Conservation (phyloP, 2,113 vertebrate genomes). For the Hippocampus guttulatus region DNA sequence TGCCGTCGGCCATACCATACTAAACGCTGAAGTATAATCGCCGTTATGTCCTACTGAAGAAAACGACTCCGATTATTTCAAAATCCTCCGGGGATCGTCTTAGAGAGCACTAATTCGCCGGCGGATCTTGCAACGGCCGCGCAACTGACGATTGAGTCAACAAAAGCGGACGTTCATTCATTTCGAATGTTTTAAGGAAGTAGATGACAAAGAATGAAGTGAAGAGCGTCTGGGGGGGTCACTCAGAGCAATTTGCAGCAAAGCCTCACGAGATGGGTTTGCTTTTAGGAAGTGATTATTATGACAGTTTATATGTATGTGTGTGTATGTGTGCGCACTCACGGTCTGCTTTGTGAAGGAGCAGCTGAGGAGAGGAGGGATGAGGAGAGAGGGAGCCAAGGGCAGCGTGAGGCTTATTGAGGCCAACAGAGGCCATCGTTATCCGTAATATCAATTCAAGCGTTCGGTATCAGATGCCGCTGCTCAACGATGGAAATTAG, state of each 20-base stretch:
- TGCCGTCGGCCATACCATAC: neutral
- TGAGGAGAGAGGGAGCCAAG: slow-evolving; percentile 20
- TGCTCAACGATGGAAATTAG: slow-evolving; percentile 60
- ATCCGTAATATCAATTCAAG: slow-evolving; percentile 69
- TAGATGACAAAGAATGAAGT: slow-evolving; percentile 25
- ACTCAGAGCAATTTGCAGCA: slow-evolving; percentile 12
- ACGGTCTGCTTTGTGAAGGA: slow-evolving; percentile 15
- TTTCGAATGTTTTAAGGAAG: slow-evolving; percentile 37
- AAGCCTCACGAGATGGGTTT: slow-evolving; percentile 11
- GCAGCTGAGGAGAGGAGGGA: slow-evolving; percentile 16
- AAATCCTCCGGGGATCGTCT: slow-evolving; percentile 34
- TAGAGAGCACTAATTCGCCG: slow-evolving; percentile 33
- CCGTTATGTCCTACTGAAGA: neutral
- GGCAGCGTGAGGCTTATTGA: slow-evolving; percentile 51
- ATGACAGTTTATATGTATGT: slow-evolving; percentile 17
- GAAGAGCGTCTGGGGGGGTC: neutral
- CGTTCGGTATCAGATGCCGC: slow-evolving; percentile 58
- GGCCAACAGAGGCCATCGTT: slow-evolving; percentile 68
- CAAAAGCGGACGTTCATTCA: slow-evolving; percentile 37
- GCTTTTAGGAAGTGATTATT: slow-evolving; percentile 26
- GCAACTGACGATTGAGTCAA: slow-evolving; percentile 50
- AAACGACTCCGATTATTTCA: slow-evolving; percentile 12
- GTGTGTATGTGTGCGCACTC: slow-evolving; percentile 12
- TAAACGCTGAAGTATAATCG: neutral
- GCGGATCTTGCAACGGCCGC: slow-evolving; percentile 38